These are phyloP conservation scores for Scaptomyza montana DNA, from an alignment of 1,140 invertebrate species.

Conservation along the genomic window DNA sequence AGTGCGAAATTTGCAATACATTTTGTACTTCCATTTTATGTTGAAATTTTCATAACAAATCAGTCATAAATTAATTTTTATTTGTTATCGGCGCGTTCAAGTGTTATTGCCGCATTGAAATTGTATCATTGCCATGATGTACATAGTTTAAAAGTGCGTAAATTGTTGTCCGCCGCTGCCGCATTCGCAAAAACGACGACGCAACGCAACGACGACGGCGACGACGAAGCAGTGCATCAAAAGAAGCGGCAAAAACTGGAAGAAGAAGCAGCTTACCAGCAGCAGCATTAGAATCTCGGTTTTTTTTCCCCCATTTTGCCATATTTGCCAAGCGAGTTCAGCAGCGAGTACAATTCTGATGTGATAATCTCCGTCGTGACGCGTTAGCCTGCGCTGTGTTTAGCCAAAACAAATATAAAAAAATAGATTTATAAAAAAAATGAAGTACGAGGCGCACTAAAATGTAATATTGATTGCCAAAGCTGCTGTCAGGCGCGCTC, in stretches of 20 bases:
- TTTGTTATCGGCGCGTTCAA: slow-evolving; percentile 44
- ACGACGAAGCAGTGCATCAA: slow-evolving; percentile 78
- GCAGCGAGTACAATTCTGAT: slow-evolving; percentile 24
- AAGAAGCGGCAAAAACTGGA: slow-evolving; percentile 79
- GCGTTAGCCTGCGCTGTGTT: slow-evolving; percentile 37
- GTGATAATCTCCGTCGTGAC: slow-evolving; percentile 37
- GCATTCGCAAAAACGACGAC: slow-evolving; percentile 75
- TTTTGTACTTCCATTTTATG: slow-evolving; percentile 77
- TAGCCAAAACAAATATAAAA: slow-evolving; percentile 23
- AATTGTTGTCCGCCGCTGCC: slow-evolving; percentile 53
- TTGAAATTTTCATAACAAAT: slow-evolving; percentile 67
- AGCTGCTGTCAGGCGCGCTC: slow-evolving; percentile 23
- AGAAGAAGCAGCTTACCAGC: slow-evolving; percentile 62
- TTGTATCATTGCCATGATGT: slow-evolving; percentile 47
- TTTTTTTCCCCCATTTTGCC: slow-evolving; percentile 24
- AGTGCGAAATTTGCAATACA: slow-evolving; percentile 78
- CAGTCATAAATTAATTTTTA: slow-evolving; percentile 61
- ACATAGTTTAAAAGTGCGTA: slow-evolving; percentile 77
- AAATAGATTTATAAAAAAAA: slow-evolving; percentile 26
- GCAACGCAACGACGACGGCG: slow-evolving; percentile 67
- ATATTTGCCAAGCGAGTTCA: slow-evolving; percentile 41
- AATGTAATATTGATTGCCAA: slow-evolving; percentile 55
- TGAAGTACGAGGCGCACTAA: slow-evolving; percentile 35
- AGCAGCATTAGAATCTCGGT: slow-evolving; percentile 51
- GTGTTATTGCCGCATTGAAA: slow-evolving; percentile 36